These are phyloP conservation scores for Lepus europaeus DNA, from an alignment of 2,113 vertebrate species.

Conservation along the genomic window DNA sequence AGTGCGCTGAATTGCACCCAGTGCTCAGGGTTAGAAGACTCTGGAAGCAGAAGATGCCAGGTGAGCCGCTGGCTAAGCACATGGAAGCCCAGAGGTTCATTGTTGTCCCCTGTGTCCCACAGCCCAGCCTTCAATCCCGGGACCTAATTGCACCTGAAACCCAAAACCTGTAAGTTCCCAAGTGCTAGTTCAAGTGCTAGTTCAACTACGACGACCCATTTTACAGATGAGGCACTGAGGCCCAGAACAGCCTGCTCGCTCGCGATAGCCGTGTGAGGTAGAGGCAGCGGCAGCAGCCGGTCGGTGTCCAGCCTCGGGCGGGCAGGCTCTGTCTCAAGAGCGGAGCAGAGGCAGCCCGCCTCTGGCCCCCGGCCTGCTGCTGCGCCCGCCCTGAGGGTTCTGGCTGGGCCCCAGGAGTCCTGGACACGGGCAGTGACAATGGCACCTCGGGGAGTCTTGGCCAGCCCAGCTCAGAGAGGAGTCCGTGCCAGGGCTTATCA, in stretches of 20 bases:
- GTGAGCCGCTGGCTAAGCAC: background rate
- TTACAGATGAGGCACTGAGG: background rate
- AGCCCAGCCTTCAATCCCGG: background rate
- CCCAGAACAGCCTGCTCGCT: background rate
- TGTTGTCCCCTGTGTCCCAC: background rate
- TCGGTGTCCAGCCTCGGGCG: background rate
- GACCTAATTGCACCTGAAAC: background rate
- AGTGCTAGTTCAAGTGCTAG: too few species aligned
- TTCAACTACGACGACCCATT: background rate
- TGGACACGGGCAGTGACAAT: constrained; percentile 73
- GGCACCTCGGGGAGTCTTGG: constrained; percentile 74
- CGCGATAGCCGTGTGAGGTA: background rate
- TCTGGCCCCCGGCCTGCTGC: background rate
- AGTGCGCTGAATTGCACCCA: background rate
- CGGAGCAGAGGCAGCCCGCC: background rate
- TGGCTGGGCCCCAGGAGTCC: constrained; percentile 37
- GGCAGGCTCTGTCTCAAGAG: background rate
- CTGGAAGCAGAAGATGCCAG: background rate
- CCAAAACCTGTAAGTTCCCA: too few species aligned
- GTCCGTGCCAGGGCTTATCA: constrained; percentile 68
- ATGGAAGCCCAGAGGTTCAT: background rate
- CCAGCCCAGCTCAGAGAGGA: constrained; percentile 72
- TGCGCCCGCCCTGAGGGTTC: background rate
- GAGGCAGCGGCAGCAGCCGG: background rate
- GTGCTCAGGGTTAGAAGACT: background rate